These are phyloP conservation scores for Drosophila nr. medialis DNA, from an alignment of 2,888 invertebrate genomes.

Conservation along the genomic window DNA sequence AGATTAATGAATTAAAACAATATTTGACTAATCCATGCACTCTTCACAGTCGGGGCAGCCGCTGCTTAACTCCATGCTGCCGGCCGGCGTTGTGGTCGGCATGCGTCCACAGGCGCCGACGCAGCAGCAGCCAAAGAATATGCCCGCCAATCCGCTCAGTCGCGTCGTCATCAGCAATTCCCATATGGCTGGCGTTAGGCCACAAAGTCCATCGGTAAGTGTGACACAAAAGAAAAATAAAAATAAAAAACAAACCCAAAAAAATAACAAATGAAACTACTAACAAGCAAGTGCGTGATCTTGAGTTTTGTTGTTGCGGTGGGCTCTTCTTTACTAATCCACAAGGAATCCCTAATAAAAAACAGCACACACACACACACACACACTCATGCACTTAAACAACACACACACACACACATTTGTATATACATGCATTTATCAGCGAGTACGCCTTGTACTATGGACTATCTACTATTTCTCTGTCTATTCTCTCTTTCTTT, in stretches of 20 bases:
- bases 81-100: slow-evolving; percentile 93
- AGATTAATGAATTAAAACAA: slow-evolving; percentile 64
- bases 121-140: slow-evolving; percentile 90
- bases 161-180: slow-evolving; percentile 93
- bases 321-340: slow-evolving; percentile 67
- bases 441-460: slow-evolving; percentile 32
- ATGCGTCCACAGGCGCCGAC: slow-evolving; percentile 91
- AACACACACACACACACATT: slow-evolving; percentile 29
- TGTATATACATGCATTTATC: slow-evolving; percentile 39
- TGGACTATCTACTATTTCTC: slow-evolving; percentile 43
- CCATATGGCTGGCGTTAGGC: slow-evolving; percentile 92
- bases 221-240: neutral
- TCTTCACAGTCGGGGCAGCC: slow-evolving; percentile 86
- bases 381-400: slow-evolving; percentile 32
- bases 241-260: neutral
- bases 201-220: slow-evolving; percentile 90
- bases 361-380: slow-evolving; percentile 25
- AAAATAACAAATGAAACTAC: neutral
- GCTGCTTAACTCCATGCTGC: slow-evolving; percentile 88
- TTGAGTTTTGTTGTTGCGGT: slow-evolving; percentile 63
- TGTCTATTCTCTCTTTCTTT: slow-evolving; percentile 55
- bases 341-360: slow-evolving; percentile 39
- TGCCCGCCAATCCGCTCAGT: slow-evolving; percentile 90
- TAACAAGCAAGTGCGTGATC: slow-evolving; percentile 16
- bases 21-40: slow-evolving; percentile 20